Evolutionary conservation across 2,797 vertebrate species (phyloP).

Genomic region (Leptoclinus maculatus): DNA sequence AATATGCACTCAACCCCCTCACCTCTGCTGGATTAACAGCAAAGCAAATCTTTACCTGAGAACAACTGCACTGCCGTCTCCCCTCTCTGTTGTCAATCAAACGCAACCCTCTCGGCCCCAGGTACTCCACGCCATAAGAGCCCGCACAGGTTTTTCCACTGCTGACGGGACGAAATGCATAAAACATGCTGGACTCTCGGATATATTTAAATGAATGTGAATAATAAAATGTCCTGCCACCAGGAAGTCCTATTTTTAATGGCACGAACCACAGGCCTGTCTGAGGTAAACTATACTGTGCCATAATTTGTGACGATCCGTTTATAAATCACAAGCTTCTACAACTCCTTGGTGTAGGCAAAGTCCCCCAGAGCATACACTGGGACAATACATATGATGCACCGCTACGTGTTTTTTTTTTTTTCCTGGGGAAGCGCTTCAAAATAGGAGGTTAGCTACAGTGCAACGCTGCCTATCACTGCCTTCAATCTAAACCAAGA

Average conservation of each 20-base stretch:
- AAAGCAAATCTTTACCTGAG: slow-evolving; percentile 35
- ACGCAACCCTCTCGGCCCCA: slow-evolving; percentile 10
- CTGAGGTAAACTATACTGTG: slow-evolving; percentile 40
- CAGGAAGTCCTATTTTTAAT: slow-evolving; percentile 54
- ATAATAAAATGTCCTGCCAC: slow-evolving; percentile 58
- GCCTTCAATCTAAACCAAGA: slow-evolving; percentile 60
- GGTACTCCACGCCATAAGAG: slow-evolving; percentile 31
- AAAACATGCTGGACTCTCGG: slow-evolving; percentile 51
- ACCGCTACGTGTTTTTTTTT: slow-evolving; percentile 5
- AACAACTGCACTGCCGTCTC: slow-evolving; percentile 11
- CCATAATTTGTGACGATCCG: slow-evolving; percentile 35
- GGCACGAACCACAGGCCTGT: slow-evolving; percentile 45
- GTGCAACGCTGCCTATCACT: slow-evolving; percentile 55
- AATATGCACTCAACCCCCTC: not conserved
- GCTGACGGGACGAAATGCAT: slow-evolving; percentile 46
- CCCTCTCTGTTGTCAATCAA: slow-evolving; percentile 43
- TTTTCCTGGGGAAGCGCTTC: slow-evolving; percentile 39
- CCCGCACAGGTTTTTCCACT: not conserved
- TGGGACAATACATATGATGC: slow-evolving; percentile 36
- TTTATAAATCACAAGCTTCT: slow-evolving; percentile 47
- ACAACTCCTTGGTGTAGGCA: slow-evolving; percentile 19
- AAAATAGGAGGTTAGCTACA: slow-evolving; percentile 54
- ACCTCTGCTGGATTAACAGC: slow-evolving; percentile 13
- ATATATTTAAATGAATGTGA: slow-evolving; percentile 66
- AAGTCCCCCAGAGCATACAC: slow-evolving; percentile 34